Evolutionary conservation across 2,113 vertebrate genomes (phyloP), one percentile per base, ranked within the genome.

Genomic region (Anarrhichthys ocellatus): DNA sequence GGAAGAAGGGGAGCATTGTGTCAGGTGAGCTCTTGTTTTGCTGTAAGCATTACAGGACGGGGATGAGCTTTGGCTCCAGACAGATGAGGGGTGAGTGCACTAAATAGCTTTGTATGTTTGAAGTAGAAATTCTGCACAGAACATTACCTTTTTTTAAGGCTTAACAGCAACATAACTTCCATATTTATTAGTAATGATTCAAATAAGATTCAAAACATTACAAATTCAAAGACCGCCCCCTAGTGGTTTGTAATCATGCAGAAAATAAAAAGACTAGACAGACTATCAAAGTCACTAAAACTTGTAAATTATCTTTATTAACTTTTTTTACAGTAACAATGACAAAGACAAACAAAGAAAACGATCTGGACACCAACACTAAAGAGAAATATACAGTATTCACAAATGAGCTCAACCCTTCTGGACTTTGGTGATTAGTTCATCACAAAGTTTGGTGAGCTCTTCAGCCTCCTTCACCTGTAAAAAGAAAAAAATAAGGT

Each of bases 401-500:
- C 87, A 87, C 85, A 86, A 38, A 36, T 1, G 2, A 78, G 42
- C 27, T 92, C 81, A 95, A 27, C 91, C 89, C 74, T 92, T 95
- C 74, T 95, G 92, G 4, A 95, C 94, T 48, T 95, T 95, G 8
- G 81, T 68, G 56, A 96, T 96, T 1, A 96, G 95, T n/a, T 96
- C 96, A 69, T 98, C 97, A 78, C 97, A 97, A 42, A 98, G 96
- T 91, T 96, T 97, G 0, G 95, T 96, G 73, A 97, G 91, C 68
- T 97, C 96, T 0, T 94, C 93, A 0, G 88, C 94, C 92, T 97
- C 96, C 85, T 96, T 97, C 44, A 80, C 85, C 97, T 98, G 92
- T 67, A 22, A 18, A 5, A 20, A 10, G 9, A 66, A 44, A 40
- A 36, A n/a, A 24, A 17, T 0, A 52, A 20, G 2, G 46, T 0